Evolutionary conservation across 2,113 vertebrate species (phyloP), one percentile per base, ranked within the genome.

Genomic region (Ptychochromis oligacanthus): DNA sequence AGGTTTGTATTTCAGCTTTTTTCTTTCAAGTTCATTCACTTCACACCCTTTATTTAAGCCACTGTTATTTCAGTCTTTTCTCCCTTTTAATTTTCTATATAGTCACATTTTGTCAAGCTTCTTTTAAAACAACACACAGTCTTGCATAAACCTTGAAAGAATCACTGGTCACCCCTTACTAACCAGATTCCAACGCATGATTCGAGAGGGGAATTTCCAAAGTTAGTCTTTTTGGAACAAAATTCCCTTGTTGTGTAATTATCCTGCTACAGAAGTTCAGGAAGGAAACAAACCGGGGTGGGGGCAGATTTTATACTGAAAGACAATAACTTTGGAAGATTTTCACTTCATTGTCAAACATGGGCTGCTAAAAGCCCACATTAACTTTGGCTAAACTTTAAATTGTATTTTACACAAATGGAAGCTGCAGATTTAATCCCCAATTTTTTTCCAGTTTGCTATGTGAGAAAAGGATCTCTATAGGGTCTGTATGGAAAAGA

Each of bases 291-390:
- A 70, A 40, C n/a, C 20, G 36, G 65, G 3, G 17, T 20, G 65
- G 43, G 65, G 24, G 2, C 17, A 52, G 43, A 52, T 52, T 72
- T 52, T 72, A 20, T 31, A 31, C 24, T 31, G 22, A 70, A 52
- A 20, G 20, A 70, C 65, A 70, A 70, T 70, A 70, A 52, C 65
- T 70, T 72, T 52, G 43, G 43, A 72, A 72, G 65, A 52, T 28
- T 52, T 72, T 52, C 10, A 20, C 3, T 28, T 70, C 3, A 70
- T 72, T 52, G n/a, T 52, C 26, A 72, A 72, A 52, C 6, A 14
- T 4, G 4, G 46, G 65, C 24, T n/a, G 24, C 65, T 20, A 31
- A 9, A 52, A 24, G 55, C 11, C 12, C 2, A 9, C 10, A 52
- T 52, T 72, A 31, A 49, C 65, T 72, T 72, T 0, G 1, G 28